Evolutionary conservation across 1,140 invertebrate genomes (phyloP).

Genomic region (Drosophila obscura): DNA sequence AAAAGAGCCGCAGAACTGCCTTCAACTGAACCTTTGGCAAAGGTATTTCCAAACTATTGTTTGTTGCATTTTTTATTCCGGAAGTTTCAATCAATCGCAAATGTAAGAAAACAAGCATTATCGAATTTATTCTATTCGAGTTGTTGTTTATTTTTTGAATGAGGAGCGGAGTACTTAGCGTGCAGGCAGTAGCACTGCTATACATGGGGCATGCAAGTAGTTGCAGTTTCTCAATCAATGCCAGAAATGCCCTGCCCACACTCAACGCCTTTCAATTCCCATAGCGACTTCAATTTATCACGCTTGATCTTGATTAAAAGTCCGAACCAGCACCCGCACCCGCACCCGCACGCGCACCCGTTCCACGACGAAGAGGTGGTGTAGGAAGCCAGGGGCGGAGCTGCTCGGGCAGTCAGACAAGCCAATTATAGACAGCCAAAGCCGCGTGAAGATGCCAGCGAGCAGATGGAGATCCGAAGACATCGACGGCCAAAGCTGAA

Average conservation of each 20-base stretch:
- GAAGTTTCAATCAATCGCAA: too few relatives aligned
- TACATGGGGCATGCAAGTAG: too few relatives aligned
- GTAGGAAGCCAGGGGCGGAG: neutral
- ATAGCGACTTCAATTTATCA: conserved; percentile 61
- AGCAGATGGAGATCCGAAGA: conserved; percentile 53
- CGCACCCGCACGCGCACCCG: conserved; percentile 36
- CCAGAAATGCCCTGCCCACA: neutral
- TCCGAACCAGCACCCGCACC: neutral
- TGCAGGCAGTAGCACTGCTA: too few relatives aligned
- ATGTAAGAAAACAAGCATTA: too few relatives aligned
- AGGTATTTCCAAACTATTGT: too few relatives aligned
- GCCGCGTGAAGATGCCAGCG: conserved; percentile 69
- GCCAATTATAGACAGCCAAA: conserved; percentile 78
- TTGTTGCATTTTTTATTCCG: too few relatives aligned
- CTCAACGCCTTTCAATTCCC: conserved; percentile 45
- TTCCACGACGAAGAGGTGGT: neutral
- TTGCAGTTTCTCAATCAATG: conserved; percentile 22
- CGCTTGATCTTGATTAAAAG: conserved; percentile 74
- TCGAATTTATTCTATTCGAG: too few relatives aligned
- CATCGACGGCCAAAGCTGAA: conserved; percentile 38
- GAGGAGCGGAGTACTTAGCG: too few relatives aligned
- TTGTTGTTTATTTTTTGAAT: too few relatives aligned
- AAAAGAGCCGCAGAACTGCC: too few relatives aligned
- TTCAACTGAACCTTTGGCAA: too few relatives aligned
- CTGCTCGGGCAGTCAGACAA: conserved; percentile 47